Base-by-base conservation (phyloP, 92 coral and sea anemone genomes). In the Scolanthus callimorphus region DNA sequence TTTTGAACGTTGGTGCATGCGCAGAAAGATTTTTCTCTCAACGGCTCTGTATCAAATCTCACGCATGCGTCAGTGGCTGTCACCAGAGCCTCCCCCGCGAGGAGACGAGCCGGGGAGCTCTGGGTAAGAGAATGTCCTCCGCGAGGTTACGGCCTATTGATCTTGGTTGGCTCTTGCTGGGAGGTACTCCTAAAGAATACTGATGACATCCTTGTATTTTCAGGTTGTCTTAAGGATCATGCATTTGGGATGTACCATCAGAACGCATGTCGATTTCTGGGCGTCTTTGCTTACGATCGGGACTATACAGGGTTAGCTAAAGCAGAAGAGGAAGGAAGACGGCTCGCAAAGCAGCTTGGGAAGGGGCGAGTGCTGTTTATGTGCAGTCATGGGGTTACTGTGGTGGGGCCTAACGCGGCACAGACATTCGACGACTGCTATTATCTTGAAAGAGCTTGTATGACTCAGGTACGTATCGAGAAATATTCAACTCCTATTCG, bases 381-480 rank as follows among this genome's bases (percentile, higher is more conserved):
- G 89, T 67, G 85, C 39, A 77, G 70, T 52, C 89, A 82, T 22
- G 89, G 89, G 26, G 70, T 83, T 11, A 66, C 78, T 57, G 67
- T 71, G 39, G 64, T 64, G 2, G 89, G 62, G 0, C 41, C 34
- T 2, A 65, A 72, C 15, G 68, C 55, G 13, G 90, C 78, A 3
- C 43, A 50, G 39, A 78, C 90, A 0, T 60, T 78, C 58, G 80
- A 78, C 61, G 81, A 78, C 29, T n/a, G 65, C 2, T 83, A 71
- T 60, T 83, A 83, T 65, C 62, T 83, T 27, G 81, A 78, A 58
- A 62, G 90, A 43, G 79, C 90, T 0, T 65, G 81, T 46, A 78
- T 78, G 86, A 51, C 37, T 50, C 90, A 78, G 76, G 90, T 83
- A 10, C n/a, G n/a, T n/a, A n/a, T n/a, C n/a, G n/a, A n/a, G n/a